Evolutionary conservation across 2,888 invertebrate genomes (phyloP).

Genomic region (Belgica antarctica): DNA sequence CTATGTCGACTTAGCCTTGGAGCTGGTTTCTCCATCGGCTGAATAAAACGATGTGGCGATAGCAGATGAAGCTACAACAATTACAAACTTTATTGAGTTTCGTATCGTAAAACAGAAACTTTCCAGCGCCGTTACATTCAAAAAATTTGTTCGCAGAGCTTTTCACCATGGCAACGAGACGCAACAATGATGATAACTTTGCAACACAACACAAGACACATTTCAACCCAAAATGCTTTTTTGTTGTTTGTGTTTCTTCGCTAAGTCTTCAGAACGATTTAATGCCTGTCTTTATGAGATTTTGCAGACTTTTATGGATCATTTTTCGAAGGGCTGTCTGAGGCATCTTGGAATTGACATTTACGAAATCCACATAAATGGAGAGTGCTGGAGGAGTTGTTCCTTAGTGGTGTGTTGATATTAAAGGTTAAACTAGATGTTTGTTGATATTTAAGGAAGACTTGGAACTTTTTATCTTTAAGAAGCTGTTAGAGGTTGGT

Average conservation of each 20-base stretch:
- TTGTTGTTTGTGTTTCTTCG: not conserved
- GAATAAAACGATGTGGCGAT: not conserved
- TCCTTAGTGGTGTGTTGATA: no score
- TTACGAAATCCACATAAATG: no score
- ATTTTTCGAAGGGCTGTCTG: not conserved
- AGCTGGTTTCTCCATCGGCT: no score
- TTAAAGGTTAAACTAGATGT: no score
- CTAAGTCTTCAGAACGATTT: not conserved
- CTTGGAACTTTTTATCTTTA: no score
- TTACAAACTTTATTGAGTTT: not conserved
- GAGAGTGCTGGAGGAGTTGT: no score
- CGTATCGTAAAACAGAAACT: not conserved
- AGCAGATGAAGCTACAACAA: not conserved
- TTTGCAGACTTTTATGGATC: conserved; percentile 18
- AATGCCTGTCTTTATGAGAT: no score
- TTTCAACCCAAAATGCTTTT: no score
- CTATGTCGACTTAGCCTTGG: not conserved
- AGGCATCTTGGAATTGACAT: not conserved
- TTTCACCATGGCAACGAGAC: not conserved
- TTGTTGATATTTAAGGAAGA: no score
- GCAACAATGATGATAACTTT: not conserved
- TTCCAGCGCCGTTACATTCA: not conserved
- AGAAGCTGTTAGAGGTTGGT: no score
- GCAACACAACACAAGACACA: not conserved
- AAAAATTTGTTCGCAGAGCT: no score